A percentile compares a stretch with the other conserved stretches of the same genome.
phyloP scores from a whole-genome alignment of 2,797 vertebrate species.

The Falco berigora region DNA sequence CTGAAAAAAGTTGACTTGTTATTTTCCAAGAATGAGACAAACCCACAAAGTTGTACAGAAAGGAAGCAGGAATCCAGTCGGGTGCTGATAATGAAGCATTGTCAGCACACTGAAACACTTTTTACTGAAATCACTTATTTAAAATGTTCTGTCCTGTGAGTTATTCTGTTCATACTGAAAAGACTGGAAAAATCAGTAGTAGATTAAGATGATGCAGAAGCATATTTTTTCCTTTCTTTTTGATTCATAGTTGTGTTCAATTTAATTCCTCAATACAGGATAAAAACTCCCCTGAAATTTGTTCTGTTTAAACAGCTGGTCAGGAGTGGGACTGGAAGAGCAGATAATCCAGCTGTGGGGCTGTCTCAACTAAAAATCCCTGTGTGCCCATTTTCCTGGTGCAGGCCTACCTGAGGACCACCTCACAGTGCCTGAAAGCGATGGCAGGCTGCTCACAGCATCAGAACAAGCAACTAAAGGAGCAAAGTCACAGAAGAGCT shows the following conservation, averaged over 20 bases:
- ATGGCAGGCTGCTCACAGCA: neutral
- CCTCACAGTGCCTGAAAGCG: accelerated
- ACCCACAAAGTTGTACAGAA: neutral
- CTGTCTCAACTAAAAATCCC: neutral
- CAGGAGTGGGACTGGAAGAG: neutral
- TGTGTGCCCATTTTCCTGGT: neutral
- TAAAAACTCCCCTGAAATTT: neutral
- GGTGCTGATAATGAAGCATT: neutral
- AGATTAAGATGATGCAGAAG: neutral
- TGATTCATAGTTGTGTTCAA: neutral
- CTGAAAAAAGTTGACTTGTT: neutral
- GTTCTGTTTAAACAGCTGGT: neutral
- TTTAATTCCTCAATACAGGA: neutral
- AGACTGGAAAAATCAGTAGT: neutral
- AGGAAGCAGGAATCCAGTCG: neutral
- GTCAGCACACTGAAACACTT: neutral
- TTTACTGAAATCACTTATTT: neutral
- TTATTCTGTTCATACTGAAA: neutral
- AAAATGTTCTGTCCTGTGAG: neutral
- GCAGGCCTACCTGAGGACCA: neutral
- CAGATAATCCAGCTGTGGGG: neutral
- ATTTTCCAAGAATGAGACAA: neutral
- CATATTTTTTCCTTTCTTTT: neutral
- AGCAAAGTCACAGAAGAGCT: neutral
- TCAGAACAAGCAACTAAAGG: neutral